Evolutionary conservation across 2,888 invertebrate species (phyloP).

Genomic region (Adelognathus sp.): DNA sequence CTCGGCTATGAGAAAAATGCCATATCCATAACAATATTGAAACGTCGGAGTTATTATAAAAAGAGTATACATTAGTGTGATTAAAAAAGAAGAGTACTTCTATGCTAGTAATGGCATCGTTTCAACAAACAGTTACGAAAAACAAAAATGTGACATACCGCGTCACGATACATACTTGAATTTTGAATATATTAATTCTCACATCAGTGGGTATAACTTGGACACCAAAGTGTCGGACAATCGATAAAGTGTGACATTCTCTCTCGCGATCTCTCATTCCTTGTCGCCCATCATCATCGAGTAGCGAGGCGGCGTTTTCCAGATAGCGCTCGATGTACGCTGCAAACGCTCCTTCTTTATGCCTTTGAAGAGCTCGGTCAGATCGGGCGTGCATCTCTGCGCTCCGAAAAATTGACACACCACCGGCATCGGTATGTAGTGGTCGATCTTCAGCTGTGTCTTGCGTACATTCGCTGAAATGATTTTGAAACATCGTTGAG

Average conservation of each 20-base stretch:
- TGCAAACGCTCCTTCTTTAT: slow-evolving; percentile 86
- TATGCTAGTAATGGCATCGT: neutral
- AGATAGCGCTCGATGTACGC: slow-evolving; percentile 89
- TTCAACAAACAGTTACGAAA: neutral
- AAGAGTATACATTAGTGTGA: neutral
- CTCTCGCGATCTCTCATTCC: neutral
- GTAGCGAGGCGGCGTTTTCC: slow-evolving; percentile 88
- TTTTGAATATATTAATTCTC: slow-evolving; percentile 41
- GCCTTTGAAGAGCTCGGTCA: slow-evolving; percentile 86
- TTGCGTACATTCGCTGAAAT: slow-evolving; percentile 81
- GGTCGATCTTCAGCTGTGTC: slow-evolving; percentile 81
- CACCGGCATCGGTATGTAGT: slow-evolving; percentile 77
- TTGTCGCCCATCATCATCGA: slow-evolving; percentile 81
- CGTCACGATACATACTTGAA: slow-evolving; percentile 1
- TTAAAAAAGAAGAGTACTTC: neutral
- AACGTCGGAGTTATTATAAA: neutral
- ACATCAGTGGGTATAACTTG: slow-evolving; percentile 2
- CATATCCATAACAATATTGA: neutral
- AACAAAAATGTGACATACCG: neutral
- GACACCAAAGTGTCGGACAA: neutral
- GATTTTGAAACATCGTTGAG: neutral
- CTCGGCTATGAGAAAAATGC: slow-evolving; percentile 2
- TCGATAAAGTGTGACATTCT: no score
- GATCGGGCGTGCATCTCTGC: slow-evolving; percentile 83
- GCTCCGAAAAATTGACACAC: slow-evolving; percentile 84